Conservation (phyloP, 2,113 vertebrate genomes). For the Vulpes ferrilata region DNA sequence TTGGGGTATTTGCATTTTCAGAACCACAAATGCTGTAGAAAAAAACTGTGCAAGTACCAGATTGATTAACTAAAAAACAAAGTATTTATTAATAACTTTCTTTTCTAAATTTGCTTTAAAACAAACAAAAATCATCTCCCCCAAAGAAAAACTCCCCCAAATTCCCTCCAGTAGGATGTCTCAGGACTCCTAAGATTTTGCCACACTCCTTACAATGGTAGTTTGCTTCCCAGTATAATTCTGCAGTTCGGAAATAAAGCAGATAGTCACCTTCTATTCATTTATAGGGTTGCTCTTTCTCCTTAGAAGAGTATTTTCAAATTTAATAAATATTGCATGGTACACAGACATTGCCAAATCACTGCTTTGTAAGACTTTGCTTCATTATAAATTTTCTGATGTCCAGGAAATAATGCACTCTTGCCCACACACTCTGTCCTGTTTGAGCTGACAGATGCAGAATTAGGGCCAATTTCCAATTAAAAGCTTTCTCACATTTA, state of each 20-base stretch:
- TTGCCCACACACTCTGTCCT: neutral
- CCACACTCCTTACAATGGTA: neutral
- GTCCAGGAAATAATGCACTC: neutral
- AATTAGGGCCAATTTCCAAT: neutral
- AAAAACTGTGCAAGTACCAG: neutral
- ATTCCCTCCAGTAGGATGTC: neutral
- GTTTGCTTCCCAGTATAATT: neutral
- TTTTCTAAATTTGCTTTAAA: conserved; percentile 18
- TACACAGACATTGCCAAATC: neutral
- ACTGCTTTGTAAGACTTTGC: neutral
- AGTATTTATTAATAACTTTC: conserved; percentile 60
- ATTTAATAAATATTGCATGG: neutral
- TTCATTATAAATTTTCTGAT: neutral
- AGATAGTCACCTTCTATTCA: neutral
- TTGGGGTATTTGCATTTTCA: neutral
- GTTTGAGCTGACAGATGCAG: neutral
- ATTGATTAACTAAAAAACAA: neutral
- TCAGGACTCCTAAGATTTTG: neutral
- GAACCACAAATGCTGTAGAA: neutral
- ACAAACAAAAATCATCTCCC: neutral
- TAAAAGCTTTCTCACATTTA: neutral
- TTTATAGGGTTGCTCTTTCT: neutral
- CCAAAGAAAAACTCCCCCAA: neutral
- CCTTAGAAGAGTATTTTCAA: neutral
- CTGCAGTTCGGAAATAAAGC: neutral